Percentiles rank a stretch among this genome's conserved stretches.
Evolutionary conservation across 2,797 vertebrate genomes (phyloP).

Genomic region (Ataeniobius toweri): DNA sequence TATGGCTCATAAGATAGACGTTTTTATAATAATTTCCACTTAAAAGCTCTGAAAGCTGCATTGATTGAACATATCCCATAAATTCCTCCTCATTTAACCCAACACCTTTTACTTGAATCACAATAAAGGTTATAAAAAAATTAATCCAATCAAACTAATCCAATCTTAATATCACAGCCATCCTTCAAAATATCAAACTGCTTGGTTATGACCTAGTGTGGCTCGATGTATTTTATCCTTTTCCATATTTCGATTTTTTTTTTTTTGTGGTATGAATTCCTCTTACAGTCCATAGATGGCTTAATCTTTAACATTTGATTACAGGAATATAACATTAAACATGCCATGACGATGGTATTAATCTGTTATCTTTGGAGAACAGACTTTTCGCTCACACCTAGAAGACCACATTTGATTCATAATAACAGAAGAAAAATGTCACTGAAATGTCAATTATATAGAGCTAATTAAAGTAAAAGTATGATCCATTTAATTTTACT

Average conservation of each 20-base stretch:
- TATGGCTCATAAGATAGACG: not conserved
- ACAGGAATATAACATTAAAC: conserved; percentile 1
- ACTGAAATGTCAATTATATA: conserved; percentile 44
- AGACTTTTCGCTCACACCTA: conserved; percentile 6
- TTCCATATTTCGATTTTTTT: not conserved
- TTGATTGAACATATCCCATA: not conserved
- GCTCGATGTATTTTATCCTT: not conserved
- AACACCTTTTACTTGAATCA: not conserved
- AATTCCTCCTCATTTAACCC: not conserved
- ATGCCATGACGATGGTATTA: not conserved
- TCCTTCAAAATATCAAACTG: not conserved
- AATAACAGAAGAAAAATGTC: conserved; percentile 42
- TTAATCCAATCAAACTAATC: not conserved
- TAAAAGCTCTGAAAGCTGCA: not conserved
- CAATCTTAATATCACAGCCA: not conserved
- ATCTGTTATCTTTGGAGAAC: conserved; percentile 24
- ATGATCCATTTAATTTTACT: conserved; percentile 20
- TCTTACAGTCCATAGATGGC: not conserved
- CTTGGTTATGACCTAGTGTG: not conserved
- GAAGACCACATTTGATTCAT: conserved; percentile 10
- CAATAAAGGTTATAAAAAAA: not conserved
- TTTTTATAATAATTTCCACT: not conserved
- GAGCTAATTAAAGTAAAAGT: conserved; percentile 37
- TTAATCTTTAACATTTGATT: conserved; percentile 5
- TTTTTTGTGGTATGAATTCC: not conserved